A percentile compares a stretch with the other conserved stretches of the same genome.
phyloP scores from a whole-genome alignment of 2,113 vertebrate species.

The Echinops telfairi region DNA sequence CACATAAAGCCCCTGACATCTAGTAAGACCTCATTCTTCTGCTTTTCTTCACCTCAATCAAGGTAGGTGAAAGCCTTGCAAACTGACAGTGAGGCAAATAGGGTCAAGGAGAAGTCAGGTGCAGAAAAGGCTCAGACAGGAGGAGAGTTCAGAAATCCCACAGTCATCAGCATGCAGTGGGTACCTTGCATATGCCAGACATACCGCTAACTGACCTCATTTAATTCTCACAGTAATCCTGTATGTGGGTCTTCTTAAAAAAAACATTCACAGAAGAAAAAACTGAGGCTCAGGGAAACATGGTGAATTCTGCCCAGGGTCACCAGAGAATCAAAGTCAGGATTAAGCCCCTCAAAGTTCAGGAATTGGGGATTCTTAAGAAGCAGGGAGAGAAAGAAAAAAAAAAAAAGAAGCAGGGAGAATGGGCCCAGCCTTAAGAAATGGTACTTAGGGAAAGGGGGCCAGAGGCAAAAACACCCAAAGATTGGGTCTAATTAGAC shows the following conservation, averaged over 20 bases:
- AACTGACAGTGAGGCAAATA: neutral
- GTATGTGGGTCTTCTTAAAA: neutral
- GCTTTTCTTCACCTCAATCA: neutral
- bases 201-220: neutral
- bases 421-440: neutral
- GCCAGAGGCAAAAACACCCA: neutral
- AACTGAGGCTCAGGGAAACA: neutral
- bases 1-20: neutral
- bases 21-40: slow-evolving; percentile 15
- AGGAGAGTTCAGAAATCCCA: neutral
- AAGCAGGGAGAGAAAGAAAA: neutral
- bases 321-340: slow-evolving; percentile 6
- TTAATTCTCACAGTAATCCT: slow-evolving; percentile 3
- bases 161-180: neutral
- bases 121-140: slow-evolving; percentile 22
- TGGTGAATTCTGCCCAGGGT: neutral
- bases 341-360: neutral
- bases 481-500: neutral
- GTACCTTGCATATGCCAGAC: neutral
- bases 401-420: slow-evolving; percentile 6
- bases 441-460: slow-evolving; percentile 13
- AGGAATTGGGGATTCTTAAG: neutral
- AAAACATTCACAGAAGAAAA: neutral
- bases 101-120: neutral
- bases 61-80: neutral